Percentiles rank a stretch among this genome's conserved stretches.
Conservation (phyloP, 53 echinoderm and acorn worm genomes). For the Arbacia lixula region DNA sequence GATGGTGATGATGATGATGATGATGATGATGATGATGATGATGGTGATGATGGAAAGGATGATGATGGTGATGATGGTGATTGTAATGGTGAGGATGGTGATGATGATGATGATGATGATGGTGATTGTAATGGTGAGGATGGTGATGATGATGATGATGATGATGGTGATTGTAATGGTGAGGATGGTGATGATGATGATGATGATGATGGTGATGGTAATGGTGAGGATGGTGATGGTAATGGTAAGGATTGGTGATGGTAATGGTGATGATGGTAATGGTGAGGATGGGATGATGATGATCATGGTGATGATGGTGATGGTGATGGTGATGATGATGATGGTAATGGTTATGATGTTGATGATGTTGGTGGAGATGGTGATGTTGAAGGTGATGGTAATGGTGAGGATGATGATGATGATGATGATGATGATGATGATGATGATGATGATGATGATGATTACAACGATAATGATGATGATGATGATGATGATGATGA, state of each 20-base stretch:
- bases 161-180: not conserved
- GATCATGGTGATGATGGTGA: not conserved
- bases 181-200: not conserved
- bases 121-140: not conserved
- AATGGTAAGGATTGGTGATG: not conserved
- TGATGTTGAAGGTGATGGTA: not conserved
- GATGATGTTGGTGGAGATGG: not conserved
- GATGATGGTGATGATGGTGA: not conserved
- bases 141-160: not conserved
- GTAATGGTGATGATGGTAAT: not conserved
- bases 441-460: not conserved
- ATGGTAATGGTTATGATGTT: not conserved
- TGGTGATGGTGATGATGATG: not conserved
- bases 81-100: not conserved
- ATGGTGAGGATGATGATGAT: conserved; percentile 12
- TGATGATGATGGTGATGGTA: not conserved
- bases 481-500: not conserved
- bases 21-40: not conserved
- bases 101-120: not conserved
- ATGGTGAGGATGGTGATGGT: not conserved
- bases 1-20: not conserved
- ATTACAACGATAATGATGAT: not conserved
- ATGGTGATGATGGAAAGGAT: not conserved
- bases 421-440: not conserved
- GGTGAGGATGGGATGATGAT: not conserved